Conservation (phyloP, 2,888 invertebrate species). For the Amphipyra berbera region DNA sequence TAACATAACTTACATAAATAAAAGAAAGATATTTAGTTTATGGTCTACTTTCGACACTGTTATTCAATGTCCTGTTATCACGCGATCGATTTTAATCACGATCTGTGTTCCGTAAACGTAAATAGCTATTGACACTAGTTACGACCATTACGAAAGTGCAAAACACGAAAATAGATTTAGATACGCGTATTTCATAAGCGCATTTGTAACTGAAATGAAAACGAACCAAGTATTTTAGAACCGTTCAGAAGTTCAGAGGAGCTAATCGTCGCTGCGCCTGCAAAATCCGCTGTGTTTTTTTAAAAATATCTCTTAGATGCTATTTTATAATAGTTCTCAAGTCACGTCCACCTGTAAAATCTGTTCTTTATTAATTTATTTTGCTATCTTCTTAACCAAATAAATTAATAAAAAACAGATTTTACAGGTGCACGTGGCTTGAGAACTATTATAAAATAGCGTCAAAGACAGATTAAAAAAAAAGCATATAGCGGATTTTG, state of each 20-base stretch:
- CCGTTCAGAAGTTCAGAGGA: neutral
- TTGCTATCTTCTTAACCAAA: too few relatives aligned
- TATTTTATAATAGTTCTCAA: too few relatives aligned
- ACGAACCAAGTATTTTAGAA: neutral
- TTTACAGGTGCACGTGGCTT: too few relatives aligned
- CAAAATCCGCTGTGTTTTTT: neutral
- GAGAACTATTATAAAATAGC: too few relatives aligned
- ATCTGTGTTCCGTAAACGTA: neutral
- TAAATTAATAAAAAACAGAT: too few relatives aligned
- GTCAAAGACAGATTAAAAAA: too few relatives aligned
- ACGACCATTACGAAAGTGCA: neutral
- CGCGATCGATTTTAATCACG: conserved; percentile 5
- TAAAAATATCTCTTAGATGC: too few relatives aligned
- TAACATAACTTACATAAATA: too few relatives aligned
- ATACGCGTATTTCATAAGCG: neutral
- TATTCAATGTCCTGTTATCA: conserved; percentile 1
- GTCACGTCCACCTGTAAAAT: too few relatives aligned
- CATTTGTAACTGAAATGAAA: conserved; percentile 2
- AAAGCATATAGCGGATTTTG: too few relatives aligned
- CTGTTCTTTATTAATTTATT: too few relatives aligned
- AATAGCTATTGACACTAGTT: neutral
- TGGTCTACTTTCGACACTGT: conserved; percentile 9
- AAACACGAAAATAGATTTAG: conserved; percentile 1
- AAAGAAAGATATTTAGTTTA: neutral
- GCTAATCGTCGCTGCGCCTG: too few relatives aligned